Conservation (phyloP, 2,113 vertebrate species). For the Pantherophis guttatus region DNA sequence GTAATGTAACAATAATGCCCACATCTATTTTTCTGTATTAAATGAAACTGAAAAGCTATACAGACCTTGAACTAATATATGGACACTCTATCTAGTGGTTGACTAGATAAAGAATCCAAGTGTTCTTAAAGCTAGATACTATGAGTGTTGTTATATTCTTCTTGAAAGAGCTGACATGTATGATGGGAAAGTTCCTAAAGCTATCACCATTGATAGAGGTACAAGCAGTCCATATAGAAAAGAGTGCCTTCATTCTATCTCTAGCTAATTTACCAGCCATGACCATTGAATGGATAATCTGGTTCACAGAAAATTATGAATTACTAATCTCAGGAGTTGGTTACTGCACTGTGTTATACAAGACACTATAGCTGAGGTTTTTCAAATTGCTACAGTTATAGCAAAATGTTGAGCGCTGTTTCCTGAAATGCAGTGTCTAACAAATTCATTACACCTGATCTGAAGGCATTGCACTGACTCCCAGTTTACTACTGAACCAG, state of each 20-base stretch:
- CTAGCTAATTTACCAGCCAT: neutral
- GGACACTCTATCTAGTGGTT: neutral
- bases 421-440: neutral
- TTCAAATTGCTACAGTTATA: neutral
- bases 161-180: neutral
- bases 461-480: neutral
- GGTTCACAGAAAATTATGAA: neutral
- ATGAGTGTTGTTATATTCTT: neutral
- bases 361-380: neutral
- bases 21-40: neutral
- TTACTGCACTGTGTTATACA: neutral
- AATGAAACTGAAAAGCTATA: neutral
- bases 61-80: neutral
- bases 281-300: neutral
- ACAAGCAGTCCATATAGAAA: neutral
- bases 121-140: neutral
- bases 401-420: neutral
- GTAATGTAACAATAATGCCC: neutral
- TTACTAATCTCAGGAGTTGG: neutral
- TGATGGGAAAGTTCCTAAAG: neutral
- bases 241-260: neutral
- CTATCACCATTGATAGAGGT: neutral
- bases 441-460: neutral
- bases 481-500: neutral
- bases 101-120: neutral